phyloP scores from a whole-genome alignment of 2,797 vertebrate species.

The Coregonus sp. region DNA sequence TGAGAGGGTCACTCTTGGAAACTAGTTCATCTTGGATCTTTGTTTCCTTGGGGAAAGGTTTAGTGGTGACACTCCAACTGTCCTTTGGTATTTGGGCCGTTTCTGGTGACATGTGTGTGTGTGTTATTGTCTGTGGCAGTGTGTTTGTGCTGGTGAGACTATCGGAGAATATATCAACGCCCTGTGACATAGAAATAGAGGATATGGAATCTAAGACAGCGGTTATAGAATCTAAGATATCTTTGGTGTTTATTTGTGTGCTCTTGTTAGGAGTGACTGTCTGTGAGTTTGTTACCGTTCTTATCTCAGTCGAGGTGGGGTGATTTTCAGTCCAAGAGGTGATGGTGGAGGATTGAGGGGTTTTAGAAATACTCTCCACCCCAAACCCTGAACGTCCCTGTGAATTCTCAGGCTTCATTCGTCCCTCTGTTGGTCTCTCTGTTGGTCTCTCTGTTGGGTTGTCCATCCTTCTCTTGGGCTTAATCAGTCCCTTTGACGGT shows the following conservation, averaged over 20 bases:
- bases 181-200: slow-evolving; percentile 35
- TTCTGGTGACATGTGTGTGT: slow-evolving; percentile 40
- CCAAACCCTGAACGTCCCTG: slow-evolving; percentile 55
- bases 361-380: slow-evolving; percentile 46
- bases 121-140: slow-evolving; percentile 52
- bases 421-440: slow-evolving; percentile 15
- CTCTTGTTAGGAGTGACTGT: slow-evolving; percentile 57
- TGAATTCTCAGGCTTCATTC: slow-evolving; percentile 15
- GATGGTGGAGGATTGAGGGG: slow-evolving; percentile 41
- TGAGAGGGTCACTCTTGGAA: slow-evolving; percentile 27
- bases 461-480: too few species aligned
- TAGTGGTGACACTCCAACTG: slow-evolving; percentile 35
- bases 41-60: slow-evolving; percentile 36
- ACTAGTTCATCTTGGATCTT: slow-evolving; percentile 19
- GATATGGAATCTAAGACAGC: slow-evolving; percentile 61
- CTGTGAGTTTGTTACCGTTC: slow-evolving; percentile 35
- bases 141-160: slow-evolving; percentile 50
- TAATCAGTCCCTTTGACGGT: background rate
- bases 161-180: slow-evolving; percentile 56
- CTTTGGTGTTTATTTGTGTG: slow-evolving; percentile 42
- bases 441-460: background rate
- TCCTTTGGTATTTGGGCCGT: slow-evolving; percentile 20
- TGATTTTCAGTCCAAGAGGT: slow-evolving; percentile 38
- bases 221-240: slow-evolving; percentile 52
- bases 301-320: slow-evolving; percentile 51